These are phyloP conservation scores for Bujurquina vittata DNA, from an alignment of 2,113 vertebrate species.

Conservation along the genomic window DNA sequence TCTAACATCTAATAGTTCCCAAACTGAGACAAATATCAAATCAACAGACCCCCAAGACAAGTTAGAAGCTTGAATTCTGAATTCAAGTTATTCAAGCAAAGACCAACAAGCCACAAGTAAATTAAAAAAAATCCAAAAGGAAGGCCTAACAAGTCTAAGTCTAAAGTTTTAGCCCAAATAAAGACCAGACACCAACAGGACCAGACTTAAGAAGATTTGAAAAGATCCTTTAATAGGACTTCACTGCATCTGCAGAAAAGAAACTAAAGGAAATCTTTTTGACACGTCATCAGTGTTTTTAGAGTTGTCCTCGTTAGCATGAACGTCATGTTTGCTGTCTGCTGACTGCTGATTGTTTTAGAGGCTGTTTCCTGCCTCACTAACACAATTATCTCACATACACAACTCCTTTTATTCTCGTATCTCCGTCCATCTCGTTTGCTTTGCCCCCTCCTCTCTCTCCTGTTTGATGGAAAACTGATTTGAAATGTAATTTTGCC, in stretches of 20 bases:
- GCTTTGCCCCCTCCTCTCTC: background rate
- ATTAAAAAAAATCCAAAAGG: too few relatives aligned
- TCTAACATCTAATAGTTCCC: too few relatives aligned
- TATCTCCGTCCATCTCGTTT: slow-evolving; percentile 30
- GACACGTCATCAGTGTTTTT: background rate
- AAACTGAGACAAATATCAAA: background rate
- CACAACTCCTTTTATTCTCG: slow-evolving; percentile 2
- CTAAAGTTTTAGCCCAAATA: too few relatives aligned
- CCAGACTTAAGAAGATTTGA: background rate
- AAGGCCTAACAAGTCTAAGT: too few relatives aligned
- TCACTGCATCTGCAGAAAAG: background rate
- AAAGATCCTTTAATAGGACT: background rate
- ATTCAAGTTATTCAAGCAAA: background rate
- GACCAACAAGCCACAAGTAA: background rate
- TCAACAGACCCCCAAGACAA: background rate
- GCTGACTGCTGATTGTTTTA: slow-evolving; percentile 36
- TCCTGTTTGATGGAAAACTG: slow-evolving; percentile 26
- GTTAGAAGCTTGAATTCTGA: background rate
- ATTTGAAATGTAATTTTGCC: slow-evolving; percentile 44
- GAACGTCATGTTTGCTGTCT: background rate
- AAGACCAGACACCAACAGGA: too few relatives aligned
- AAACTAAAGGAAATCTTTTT: background rate
- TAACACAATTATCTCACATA: slow-evolving; percentile 31
- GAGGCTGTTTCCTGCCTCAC: slow-evolving; percentile 25
- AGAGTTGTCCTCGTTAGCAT: background rate